Conservation (phyloP, 2,113 vertebrate species). For the Tachysurus fulvidraco region DNA sequence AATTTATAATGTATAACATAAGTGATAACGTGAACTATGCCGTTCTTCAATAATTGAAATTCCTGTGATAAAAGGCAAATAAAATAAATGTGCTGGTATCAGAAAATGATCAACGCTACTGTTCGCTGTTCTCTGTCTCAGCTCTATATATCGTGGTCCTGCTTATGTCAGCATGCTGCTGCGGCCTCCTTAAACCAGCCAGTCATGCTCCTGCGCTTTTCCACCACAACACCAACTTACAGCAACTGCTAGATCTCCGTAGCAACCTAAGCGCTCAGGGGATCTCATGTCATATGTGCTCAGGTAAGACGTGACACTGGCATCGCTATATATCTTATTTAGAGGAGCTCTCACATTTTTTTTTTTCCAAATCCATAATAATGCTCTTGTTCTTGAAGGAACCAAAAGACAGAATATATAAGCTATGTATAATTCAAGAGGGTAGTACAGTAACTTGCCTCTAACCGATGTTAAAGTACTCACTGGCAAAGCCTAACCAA, state of each 20-base stretch:
- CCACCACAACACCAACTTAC: slow-evolving; percentile 91
- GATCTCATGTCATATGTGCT: slow-evolving; percentile 94
- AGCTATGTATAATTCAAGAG: slow-evolving; percentile 19
- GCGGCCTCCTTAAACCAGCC: slow-evolving; percentile 86
- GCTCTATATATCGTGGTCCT: slow-evolving; percentile 84
- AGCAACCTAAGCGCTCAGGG: slow-evolving; percentile 96
- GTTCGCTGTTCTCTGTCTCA: slow-evolving; percentile 58
- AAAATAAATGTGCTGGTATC: neutral
- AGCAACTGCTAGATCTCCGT: slow-evolving; percentile 90
- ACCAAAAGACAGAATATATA: neutral
- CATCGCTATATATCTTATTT: neutral
- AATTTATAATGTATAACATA: no score
- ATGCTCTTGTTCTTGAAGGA: neutral
- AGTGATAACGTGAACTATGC: no score
- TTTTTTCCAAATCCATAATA: neutral
- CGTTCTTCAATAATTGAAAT: no score
- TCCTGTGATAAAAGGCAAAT: neutral
- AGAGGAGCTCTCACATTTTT: neutral
- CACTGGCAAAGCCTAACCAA: neutral
- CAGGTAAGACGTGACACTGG: slow-evolving; percentile 72
- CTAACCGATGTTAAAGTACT: slow-evolving; percentile 5
- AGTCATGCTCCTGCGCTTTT: slow-evolving; percentile 91
- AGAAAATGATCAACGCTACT: neutral
- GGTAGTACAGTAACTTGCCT: neutral
- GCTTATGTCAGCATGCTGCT: slow-evolving; percentile 85